These are phyloP conservation scores for Megalops cyprinoides DNA, from an alignment of 2,797 vertebrate genomes.

Conservation along the genomic window DNA sequence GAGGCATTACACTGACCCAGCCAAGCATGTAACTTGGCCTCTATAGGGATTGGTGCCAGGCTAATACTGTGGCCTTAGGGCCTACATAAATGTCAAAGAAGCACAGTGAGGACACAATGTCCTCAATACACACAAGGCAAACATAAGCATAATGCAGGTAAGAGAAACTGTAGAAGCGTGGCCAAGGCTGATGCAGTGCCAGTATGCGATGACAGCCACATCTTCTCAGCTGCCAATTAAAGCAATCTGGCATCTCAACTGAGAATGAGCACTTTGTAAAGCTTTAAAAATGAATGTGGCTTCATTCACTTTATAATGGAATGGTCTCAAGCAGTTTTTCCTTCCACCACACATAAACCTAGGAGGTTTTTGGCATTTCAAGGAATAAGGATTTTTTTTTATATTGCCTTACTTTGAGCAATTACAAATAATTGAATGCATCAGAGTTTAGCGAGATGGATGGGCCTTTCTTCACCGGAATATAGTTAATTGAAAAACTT, in stretches of 20 bases:
- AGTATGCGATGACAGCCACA: neutral
- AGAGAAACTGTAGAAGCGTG: too few species aligned
- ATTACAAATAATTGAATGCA: constrained; percentile 1
- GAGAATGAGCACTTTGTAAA: neutral
- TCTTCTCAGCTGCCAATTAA: neutral
- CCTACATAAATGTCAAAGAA: too few species aligned
- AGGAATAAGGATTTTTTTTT: neutral
- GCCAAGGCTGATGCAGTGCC: too few species aligned
- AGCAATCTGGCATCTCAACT: neutral
- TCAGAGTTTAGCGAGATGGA: neutral
- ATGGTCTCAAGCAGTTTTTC: neutral
- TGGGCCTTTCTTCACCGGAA: neutral
- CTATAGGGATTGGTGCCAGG: too few species aligned
- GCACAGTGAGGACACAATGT: too few species aligned
- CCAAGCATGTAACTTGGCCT: too few species aligned
- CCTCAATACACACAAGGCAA: too few species aligned
- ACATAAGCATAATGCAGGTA: too few species aligned
- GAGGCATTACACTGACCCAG: neutral
- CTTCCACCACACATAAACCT: neutral
- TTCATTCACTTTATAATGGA: neutral
- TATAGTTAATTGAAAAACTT: neutral
- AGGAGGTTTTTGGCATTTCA: neutral
- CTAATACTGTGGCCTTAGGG: too few species aligned
- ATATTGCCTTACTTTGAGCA: neutral
- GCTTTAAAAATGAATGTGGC: neutral